These are phyloP conservation scores for Ennomos quercinarius DNA, from an alignment of 2,888 invertebrate genomes.

Conservation along the genomic window DNA sequence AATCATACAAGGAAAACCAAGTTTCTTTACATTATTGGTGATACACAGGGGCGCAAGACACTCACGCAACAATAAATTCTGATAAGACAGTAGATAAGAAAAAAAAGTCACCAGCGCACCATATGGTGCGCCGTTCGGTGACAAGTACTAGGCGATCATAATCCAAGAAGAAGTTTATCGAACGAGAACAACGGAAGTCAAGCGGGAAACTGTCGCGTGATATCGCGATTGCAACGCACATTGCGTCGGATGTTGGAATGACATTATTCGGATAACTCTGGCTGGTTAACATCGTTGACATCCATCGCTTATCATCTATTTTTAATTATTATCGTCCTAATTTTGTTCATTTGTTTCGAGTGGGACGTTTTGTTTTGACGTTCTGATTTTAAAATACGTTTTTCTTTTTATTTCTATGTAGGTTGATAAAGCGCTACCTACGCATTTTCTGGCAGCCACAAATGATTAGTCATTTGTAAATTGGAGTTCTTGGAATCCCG, in stretches of 20 bases:
- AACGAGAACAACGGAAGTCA: conserved; percentile 55
- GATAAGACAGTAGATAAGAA: conserved; percentile 36
- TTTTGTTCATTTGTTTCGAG: conserved; percentile 4
- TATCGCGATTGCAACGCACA: conserved; percentile 38
- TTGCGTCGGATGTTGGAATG: conserved; percentile 34
- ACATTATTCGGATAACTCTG: conserved; percentile 38
- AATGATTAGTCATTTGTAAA: conserved; percentile 41
- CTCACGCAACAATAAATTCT: conserved; percentile 35
- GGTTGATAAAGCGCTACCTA: conserved; percentile 19
- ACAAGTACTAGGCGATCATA: conserved; percentile 78
- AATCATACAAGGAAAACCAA: conserved; percentile 31
- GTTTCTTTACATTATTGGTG: conserved; percentile 30
- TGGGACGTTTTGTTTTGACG: conserved; percentile 4
- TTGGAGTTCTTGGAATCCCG: conserved; percentile 64
- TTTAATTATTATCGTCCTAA: conserved; percentile 14
- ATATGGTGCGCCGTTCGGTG: conserved; percentile 60
- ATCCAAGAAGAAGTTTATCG: conserved; percentile 56
- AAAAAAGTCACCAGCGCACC: conserved; percentile 40
- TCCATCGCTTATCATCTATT: conserved; percentile 18
- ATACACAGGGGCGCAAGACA: conserved; percentile 20
- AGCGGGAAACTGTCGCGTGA: conserved; percentile 53
- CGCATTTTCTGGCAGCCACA: conserved; percentile 18
- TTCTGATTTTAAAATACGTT: conserved; percentile 13
- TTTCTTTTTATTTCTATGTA: conserved; percentile 4
- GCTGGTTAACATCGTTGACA: conserved; percentile 31